A percentile compares a stretch with the other conserved stretches of the same genome.
Conservation (phyloP, 2,797 vertebrate genomes). For the Microctenopoma stevenorrisi region DNA sequence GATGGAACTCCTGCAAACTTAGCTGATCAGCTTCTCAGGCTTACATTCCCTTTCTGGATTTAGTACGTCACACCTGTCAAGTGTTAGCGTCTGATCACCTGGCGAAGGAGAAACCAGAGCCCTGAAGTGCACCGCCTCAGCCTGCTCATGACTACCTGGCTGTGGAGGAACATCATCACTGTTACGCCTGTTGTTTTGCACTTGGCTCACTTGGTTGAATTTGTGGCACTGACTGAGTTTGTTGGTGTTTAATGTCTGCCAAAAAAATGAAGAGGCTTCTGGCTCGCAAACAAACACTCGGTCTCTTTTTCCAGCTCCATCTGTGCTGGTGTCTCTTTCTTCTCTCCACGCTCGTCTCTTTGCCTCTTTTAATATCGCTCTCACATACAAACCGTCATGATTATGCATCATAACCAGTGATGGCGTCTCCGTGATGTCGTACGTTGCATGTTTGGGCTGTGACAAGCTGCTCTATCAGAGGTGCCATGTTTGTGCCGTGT, state of each 20-base stretch:
- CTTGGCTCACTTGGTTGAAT: slow-evolving; percentile 4
- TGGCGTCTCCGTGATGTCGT: slow-evolving; percentile 28
- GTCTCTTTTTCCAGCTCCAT: slow-evolving; percentile 41
- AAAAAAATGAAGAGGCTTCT: slow-evolving; percentile 13
- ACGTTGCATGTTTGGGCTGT: neutral
- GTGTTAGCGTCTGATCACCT: neutral
- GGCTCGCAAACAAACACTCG: slow-evolving; percentile 35
- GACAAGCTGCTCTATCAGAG: neutral
- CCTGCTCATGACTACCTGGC: neutral
- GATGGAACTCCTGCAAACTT: too few species aligned
- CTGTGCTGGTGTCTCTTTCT: slow-evolving; percentile 31
- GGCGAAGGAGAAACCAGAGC: neutral
- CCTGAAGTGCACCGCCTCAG: neutral
- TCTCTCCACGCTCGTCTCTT: slow-evolving; percentile 5
- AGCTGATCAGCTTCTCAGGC: too few species aligned
- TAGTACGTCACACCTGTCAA: neutral
- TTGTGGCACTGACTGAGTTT: slow-evolving; percentile 13
- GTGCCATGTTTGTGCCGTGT: neutral
- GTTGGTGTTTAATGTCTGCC: slow-evolving; percentile 28
- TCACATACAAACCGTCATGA: slow-evolving; percentile 10
- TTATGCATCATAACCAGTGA: neutral
- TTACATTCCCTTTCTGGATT: too few species aligned
- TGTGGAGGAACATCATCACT: neutral
- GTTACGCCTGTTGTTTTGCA: neutral
- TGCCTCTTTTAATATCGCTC: slow-evolving; percentile 28